Conservation (phyloP, 30 jellyfish, hydroid and myxozoan genomes). For the Aurelia sp. region DNA sequence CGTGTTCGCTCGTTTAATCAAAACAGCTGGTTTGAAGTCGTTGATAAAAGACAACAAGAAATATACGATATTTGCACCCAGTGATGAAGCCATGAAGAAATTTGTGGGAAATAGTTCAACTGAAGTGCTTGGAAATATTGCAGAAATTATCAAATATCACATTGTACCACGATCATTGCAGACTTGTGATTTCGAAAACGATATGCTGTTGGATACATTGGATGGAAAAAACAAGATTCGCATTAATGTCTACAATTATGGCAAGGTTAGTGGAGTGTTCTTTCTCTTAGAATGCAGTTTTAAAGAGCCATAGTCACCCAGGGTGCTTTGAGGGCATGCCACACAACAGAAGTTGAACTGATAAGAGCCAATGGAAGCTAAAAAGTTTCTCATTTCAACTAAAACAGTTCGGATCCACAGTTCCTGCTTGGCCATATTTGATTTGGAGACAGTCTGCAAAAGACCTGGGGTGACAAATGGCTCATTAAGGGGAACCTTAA, state of each 20-base stretch:
- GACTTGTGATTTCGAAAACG: slow-evolving; percentile 56
- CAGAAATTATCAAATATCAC: slow-evolving; percentile 53
- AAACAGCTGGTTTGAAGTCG: slow-evolving; percentile 51
- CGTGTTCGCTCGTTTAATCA: slow-evolving; percentile 23
- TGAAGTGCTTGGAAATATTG: slow-evolving; percentile 13
- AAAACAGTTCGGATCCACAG: too few relatives aligned
- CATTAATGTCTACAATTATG: slow-evolving; percentile 59
- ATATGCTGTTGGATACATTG: slow-evolving; percentile 57
- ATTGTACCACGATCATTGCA: slow-evolving; percentile 54
- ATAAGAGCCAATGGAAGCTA: too few relatives aligned
- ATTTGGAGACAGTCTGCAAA: too few relatives aligned
- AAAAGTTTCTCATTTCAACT: too few relatives aligned
- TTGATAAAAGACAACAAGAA: slow-evolving; percentile 33
- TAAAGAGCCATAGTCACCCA: too few relatives aligned
- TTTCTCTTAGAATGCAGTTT: too few relatives aligned
- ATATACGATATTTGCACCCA: slow-evolving; percentile 72
- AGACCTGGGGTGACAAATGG: too few relatives aligned
- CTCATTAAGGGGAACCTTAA: too few relatives aligned
- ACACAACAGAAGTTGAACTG: too few relatives aligned
- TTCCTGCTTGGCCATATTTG: too few relatives aligned
- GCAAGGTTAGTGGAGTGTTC: slow-evolving; percentile 47
- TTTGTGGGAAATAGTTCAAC: slow-evolving; percentile 40
- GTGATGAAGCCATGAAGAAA: slow-evolving; percentile 56
- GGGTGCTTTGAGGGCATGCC: too few relatives aligned
- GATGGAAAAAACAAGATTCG: slow-evolving; percentile 57